These are phyloP conservation scores for Centropristis striata DNA, from an alignment of 2,113 vertebrate species.

Conservation along the genomic window DNA sequence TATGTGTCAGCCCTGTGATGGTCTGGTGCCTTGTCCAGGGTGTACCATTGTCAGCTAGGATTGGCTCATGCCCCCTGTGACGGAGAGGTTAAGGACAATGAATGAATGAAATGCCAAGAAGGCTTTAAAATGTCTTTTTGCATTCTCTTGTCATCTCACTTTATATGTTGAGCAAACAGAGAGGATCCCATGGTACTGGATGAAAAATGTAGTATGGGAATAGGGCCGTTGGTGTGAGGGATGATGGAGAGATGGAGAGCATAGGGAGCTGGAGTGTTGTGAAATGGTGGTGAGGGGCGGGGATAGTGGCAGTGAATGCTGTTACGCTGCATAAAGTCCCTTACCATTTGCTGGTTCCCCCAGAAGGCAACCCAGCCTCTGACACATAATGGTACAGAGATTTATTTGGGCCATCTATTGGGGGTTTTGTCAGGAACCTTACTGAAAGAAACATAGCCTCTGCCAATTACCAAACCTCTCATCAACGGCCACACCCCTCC, in stretches of 20 bases:
- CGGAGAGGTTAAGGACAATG: too few species aligned
- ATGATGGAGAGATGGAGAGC: conserved; percentile 30
- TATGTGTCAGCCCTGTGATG: too few species aligned
- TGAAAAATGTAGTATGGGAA: conserved; percentile 9
- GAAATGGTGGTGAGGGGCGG: conserved; percentile 9
- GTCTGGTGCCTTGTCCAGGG: too few species aligned
- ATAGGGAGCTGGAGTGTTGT: neutral
- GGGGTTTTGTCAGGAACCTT: conserved; percentile 69
- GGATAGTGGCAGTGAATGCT: conserved; percentile 46
- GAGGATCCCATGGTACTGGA: neutral
- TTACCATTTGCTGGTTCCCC: conserved; percentile 14
- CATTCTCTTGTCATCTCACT: neutral
- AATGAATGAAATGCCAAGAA: neutral
- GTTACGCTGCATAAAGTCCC: conserved; percentile 64
- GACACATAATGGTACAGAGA: conserved; percentile 71
- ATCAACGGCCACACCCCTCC: conserved; percentile 25
- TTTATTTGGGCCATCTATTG: conserved; percentile 68
- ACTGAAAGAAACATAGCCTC: conserved; percentile 69
- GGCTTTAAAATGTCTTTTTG: neutral
- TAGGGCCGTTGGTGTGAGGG: conserved; percentile 13
- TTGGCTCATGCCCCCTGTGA: too few species aligned
- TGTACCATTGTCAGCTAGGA: too few species aligned
- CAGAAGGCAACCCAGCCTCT: conserved; percentile 51
- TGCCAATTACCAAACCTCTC: conserved; percentile 44
- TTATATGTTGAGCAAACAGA: conserved; percentile 29